Percentiles rank a stretch among this genome's conserved stretches.
Conservation (phyloP, 2,113 vertebrate species). For the Tyrannus savana region DNA sequence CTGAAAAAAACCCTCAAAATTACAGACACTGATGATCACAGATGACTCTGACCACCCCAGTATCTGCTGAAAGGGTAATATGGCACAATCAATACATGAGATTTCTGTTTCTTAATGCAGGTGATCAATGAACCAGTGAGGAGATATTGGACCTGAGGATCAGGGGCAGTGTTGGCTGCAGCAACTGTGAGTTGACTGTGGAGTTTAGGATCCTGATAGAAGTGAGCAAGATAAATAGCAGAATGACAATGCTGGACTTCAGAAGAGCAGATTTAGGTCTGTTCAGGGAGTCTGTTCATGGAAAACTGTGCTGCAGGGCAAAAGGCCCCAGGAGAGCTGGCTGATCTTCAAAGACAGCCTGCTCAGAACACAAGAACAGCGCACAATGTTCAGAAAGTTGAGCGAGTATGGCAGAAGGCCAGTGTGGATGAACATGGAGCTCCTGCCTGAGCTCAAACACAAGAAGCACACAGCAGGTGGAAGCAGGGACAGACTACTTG, state of each 20-base stretch:
- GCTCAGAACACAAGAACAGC: constrained; percentile 6
- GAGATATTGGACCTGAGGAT: neutral
- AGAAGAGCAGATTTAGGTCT: constrained; percentile 31
- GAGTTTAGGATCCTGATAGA: neutral
- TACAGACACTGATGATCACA: neutral
- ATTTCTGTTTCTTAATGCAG: neutral
- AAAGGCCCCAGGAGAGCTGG: constrained; percentile 49
- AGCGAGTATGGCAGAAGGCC: constrained; percentile 42
- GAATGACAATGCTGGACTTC: neutral
- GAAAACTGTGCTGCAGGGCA: constrained; percentile 47
- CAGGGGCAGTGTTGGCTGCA: neutral
- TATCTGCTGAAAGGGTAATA: neutral
- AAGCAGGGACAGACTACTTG: neutral
- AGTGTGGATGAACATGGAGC: constrained; percentile 33
- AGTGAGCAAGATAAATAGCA: neutral
- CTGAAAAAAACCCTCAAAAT: neutral
- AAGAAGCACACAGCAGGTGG: constrained; percentile 31
- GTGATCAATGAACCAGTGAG: neutral
- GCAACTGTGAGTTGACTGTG: neutral
- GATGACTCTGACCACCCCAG: neutral
- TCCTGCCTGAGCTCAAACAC: constrained; percentile 13
- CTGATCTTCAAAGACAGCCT: constrained; percentile 57
- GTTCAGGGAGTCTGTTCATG: neutral
- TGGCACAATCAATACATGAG: neutral
- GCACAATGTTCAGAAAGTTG: constrained; percentile 34